Percentiles rank a stretch among this genome's conserved stretches.
Conservation (phyloP, 2,113 vertebrate genomes). For the Perognathus longimembris region DNA sequence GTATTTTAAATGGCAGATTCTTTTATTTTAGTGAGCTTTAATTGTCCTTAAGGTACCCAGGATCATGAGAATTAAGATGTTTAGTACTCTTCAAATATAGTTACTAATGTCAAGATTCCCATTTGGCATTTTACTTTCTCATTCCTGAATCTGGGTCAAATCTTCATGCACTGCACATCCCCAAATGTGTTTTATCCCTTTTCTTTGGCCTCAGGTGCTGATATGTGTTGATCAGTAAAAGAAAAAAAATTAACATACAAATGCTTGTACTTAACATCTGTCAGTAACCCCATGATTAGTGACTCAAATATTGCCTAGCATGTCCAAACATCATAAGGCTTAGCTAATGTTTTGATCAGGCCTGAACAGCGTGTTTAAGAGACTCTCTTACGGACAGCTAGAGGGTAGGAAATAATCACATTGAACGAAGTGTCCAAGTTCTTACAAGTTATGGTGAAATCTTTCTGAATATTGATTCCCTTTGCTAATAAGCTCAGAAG, state of each 20-base stretch:
- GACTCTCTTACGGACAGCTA: slow-evolving; percentile 80
- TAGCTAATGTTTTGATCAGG: slow-evolving; percentile 84
- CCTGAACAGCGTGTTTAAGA: slow-evolving; percentile 80
- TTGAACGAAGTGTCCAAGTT: slow-evolving; percentile 82
- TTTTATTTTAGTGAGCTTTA: slow-evolving; percentile 64
- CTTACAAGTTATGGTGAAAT: slow-evolving; percentile 83
- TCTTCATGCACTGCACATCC: slow-evolving; percentile 62
- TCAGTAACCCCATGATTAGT: slow-evolving; percentile 82
- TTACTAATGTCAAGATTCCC: slow-evolving; percentile 22
- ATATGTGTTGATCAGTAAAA: slow-evolving; percentile 67
- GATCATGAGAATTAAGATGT: slow-evolving; percentile 73
- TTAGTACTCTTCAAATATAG: slow-evolving; percentile 76
- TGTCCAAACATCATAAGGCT: slow-evolving; percentile 82
- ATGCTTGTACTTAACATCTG: slow-evolving; percentile 79
- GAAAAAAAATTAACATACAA: slow-evolving; percentile 69
- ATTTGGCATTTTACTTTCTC: slow-evolving; percentile 72
- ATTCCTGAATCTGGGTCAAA: slow-evolving; percentile 73
- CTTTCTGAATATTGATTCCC: slow-evolving; percentile 86
- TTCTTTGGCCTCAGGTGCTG: slow-evolving; percentile 31
- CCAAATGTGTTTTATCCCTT: slow-evolving; percentile 63
- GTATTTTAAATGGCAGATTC: slow-evolving; percentile 39
- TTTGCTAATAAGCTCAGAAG: slow-evolving; percentile 86
- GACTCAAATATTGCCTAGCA: slow-evolving; percentile 77
- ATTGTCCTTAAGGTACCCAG: slow-evolving; percentile 63
- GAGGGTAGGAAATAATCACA: slow-evolving; percentile 87